Base-by-base conservation (phyloP, 53 echinoderm and acorn worm species). In the Apostichopus leukothele region DNA sequence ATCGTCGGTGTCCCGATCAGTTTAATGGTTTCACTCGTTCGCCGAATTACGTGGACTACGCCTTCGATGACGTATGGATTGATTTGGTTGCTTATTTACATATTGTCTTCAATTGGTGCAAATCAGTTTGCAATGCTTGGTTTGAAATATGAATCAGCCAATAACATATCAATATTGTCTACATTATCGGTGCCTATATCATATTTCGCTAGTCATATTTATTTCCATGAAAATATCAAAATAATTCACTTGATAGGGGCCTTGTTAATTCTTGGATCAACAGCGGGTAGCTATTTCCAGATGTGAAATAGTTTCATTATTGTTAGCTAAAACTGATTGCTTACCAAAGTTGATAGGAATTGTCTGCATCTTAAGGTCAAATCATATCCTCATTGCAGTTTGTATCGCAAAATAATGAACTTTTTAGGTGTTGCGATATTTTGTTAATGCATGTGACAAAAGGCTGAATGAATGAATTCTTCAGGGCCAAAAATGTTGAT, bases 71-170 rank as follows among this genome's bases (percentile, higher is more conserved):
- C 61, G 10, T 61, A 61, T 13, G 61, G 13, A 61, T 83, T 55
- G 66, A 54, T 83, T 59, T 55, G 22, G 55, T 7, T 83, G 52
- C 14, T 12, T 60, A 5, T 20, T n/a, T 83, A 83, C 83, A 59
- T 83, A 23, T 5, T 83, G 57, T 2, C 25, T 5, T 83, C 60
- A 5, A 20, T 83, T 20, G 12, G 55, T 61, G 60, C 66, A 13
- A 84, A 84, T 23, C 84, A 84, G 21, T 63, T 60, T n/a, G 84
- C 63, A 25, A 84, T 84, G 84, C 7, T 18, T 20, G 84, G 84
- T 22, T 54, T 84, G n/a, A 55, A 84, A 19, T 19, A 84, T 60
- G 84, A 84, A 25, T n/a, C 84, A 1, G 84, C 84, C 10, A 55
- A 14, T 9, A 84, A 84, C 27, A 84, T 84, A 57, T 84, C 84